These are phyloP conservation scores for Maniola jurtina DNA, from an alignment of 1,140 invertebrate species.

Conservation along the genomic window DNA sequence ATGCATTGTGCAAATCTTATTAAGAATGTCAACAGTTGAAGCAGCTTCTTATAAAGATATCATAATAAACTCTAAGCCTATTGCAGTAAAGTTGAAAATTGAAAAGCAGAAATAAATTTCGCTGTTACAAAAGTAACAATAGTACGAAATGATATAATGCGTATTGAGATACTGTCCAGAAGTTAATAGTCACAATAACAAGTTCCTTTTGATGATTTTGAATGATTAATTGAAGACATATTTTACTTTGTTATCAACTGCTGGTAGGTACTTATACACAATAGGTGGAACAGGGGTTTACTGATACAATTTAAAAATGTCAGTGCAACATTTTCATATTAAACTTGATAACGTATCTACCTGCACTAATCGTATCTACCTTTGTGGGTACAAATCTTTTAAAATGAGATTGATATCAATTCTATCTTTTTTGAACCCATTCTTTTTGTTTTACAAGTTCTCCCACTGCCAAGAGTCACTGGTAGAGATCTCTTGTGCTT, in stretches of 20 bases:
- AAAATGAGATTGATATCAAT: too few relatives aligned
- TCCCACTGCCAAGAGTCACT: too few relatives aligned
- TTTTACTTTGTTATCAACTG: slow-evolving; percentile 28
- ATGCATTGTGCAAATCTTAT: slow-evolving; percentile 39
- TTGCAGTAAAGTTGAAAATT: not conserved
- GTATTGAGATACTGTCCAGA: slow-evolving; percentile 50
- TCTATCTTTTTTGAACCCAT: too few relatives aligned
- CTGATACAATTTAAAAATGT: too few relatives aligned
- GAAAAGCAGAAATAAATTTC: not conserved
- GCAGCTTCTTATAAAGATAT: not conserved
- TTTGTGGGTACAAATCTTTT: too few relatives aligned
- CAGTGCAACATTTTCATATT: too few relatives aligned
- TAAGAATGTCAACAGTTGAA: slow-evolving; percentile 27
- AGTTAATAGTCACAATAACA: slow-evolving; percentile 58
- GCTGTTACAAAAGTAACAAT: not conserved
- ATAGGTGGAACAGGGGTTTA: not conserved
- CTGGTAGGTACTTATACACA: not conserved
- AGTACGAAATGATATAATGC: slow-evolving; percentile 40
- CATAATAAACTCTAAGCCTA: not conserved
- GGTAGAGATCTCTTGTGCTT: too few relatives aligned
- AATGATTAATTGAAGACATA: slow-evolving; percentile 45
- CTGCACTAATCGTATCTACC: too few relatives aligned
- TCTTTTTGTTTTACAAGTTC: too few relatives aligned
- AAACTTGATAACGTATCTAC: too few relatives aligned
- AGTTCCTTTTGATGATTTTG: slow-evolving; percentile 41